Percentiles rank a stretch among this genome's conserved stretches.
These are phyloP conservation scores for Nasonia oneida DNA, from an alignment of 2,888 invertebrate species.

Conservation along the genomic window DNA sequence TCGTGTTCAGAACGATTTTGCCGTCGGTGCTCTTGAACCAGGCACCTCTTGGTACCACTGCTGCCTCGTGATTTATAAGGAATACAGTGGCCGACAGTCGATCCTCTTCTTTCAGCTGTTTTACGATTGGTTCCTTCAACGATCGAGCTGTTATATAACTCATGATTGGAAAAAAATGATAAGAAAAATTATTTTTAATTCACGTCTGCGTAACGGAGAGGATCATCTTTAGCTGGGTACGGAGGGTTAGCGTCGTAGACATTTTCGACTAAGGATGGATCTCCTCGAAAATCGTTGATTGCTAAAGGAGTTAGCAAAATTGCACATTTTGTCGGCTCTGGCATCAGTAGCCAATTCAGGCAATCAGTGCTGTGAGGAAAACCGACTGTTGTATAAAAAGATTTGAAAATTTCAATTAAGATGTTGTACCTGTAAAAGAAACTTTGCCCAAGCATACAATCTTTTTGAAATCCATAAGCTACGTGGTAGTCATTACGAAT, in stretches of 20 bases:
- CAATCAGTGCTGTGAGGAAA: slow-evolving; percentile 81
- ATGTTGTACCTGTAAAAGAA: slow-evolving; percentile 86
- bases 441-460: slow-evolving; percentile 86
- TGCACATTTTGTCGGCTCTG: slow-evolving; percentile 79
- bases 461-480: slow-evolving; percentile 88
- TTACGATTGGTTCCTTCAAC: slow-evolving; percentile 77
- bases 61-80: slow-evolving; percentile 87
- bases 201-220: slow-evolving; percentile 50
- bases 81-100: slow-evolving; percentile 87
- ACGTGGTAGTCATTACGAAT: slow-evolving; percentile 90
- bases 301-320: slow-evolving; percentile 79
- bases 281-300: slow-evolving; percentile 79
- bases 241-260: slow-evolving; percentile 80
- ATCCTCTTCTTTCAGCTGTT: slow-evolving; percentile 87
- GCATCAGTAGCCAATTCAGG: slow-evolving; percentile 85
- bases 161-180: neutral
- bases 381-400: neutral
- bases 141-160: neutral
- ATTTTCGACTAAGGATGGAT: slow-evolving; percentile 70
- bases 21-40: slow-evolving; percentile 88
- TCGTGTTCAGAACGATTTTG: slow-evolving; percentile 85
- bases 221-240: slow-evolving; percentile 73
- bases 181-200: slow-evolving; percentile 24
- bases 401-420: neutral
- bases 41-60: slow-evolving; percentile 89